Conservation (phyloP, 2,113 vertebrate genomes). For the Muscicapa adusta region DNA sequence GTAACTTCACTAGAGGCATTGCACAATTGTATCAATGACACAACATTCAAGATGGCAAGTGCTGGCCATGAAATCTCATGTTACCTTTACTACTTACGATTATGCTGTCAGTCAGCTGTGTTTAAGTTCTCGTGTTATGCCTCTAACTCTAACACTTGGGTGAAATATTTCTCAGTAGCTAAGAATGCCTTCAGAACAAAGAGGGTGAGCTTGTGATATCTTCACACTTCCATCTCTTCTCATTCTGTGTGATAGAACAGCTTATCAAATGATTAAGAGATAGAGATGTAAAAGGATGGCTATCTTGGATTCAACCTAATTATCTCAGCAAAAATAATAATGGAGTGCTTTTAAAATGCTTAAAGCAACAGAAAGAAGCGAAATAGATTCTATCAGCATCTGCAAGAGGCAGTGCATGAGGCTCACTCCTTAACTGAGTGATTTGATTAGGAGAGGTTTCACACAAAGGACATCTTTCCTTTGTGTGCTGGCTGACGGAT, state of each 20-base stretch:
- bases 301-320: not conserved
- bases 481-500: not conserved
- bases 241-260: not conserved
- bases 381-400: not conserved
- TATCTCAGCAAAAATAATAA: slow-evolving; percentile 40
- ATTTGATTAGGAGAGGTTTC: not conserved
- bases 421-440: not conserved
- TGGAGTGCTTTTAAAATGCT: slow-evolving; percentile 18
- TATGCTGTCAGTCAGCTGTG: not conserved
- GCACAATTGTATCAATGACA: not conserved
- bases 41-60: not conserved
- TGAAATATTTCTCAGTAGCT: not conserved
- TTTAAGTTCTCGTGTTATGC: not conserved
- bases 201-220: slow-evolving; percentile 10
- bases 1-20: not conserved
- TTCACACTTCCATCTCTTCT: slow-evolving; percentile 20
- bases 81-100: not conserved
- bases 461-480: not conserved
- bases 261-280: slow-evolving; percentile 36
- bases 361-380: not conserved
- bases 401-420: not conserved
- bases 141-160: not conserved
- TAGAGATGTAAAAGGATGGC: not conserved
- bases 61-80: not conserved
- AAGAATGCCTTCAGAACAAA: slow-evolving; percentile 2